These are phyloP conservation scores for Dolichallabes microphthalmus DNA, from an alignment of 2,113 vertebrate genomes.

Conservation along the genomic window DNA sequence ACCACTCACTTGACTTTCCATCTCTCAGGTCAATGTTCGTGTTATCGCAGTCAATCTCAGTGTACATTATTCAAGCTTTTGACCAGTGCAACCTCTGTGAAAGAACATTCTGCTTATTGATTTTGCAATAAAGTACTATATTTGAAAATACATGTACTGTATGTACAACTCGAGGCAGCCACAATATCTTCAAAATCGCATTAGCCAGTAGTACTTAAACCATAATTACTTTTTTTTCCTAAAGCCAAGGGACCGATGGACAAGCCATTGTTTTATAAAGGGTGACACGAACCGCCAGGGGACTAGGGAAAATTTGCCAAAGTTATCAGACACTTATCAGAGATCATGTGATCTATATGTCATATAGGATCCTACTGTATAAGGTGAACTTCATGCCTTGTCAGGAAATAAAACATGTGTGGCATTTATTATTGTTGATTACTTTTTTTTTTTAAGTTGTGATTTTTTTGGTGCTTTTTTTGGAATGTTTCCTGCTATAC, in stretches of 20 bases:
- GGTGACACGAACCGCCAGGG: constrained; percentile 21
- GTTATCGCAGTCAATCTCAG: background rate
- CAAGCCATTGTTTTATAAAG: constrained; percentile 19
- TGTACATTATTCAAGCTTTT: constrained; percentile 12
- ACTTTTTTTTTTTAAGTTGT: no score
- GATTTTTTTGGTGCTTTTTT: background rate
- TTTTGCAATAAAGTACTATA: constrained; percentile 27
- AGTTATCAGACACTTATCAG: constrained; percentile 30
- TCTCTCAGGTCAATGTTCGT: background rate
- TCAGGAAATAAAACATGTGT: background rate
- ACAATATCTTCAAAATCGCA: constrained; percentile 37
- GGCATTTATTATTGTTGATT: background rate
- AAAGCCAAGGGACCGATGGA: constrained; percentile 30
- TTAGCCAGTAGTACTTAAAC: constrained; percentile 29
- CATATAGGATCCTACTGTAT: background rate
- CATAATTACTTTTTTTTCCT: constrained; percentile 37
- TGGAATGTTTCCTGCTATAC: background rate
- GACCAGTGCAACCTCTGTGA: background rate
- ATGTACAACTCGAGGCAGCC: constrained; percentile 17
- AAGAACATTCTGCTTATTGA: constrained; percentile 27
- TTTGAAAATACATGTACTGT: constrained; percentile 37
- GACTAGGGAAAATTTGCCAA: constrained; percentile 26
- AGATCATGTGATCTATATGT: constrained; percentile 5
- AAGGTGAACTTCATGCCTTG: background rate
- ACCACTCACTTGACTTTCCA: background rate